Base-by-base conservation (phyloP, 2,888 invertebrate genomes). In the Lithodes maja region DNA sequence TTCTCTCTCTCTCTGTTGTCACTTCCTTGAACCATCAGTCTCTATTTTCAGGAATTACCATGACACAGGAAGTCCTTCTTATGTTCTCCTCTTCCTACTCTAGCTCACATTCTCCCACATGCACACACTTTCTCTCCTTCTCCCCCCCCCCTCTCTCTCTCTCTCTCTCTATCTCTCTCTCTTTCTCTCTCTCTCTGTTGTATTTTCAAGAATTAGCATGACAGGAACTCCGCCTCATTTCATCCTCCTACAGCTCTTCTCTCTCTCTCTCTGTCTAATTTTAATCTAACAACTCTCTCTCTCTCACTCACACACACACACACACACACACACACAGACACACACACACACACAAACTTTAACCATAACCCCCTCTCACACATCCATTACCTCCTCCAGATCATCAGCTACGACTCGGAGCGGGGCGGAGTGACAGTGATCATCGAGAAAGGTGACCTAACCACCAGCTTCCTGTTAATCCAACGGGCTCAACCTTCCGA, bases 371-470 rank as follows among this genome's bases (percentile, higher is more conserved):
- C 82, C 1, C 52, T 82, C n/a, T 52, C 12, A 3, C 50, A n/a
- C 3, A n/a, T 49, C 69, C 69, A 1, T 69, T 50, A 69, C 83
- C 17, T 50, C 52, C 94, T 94, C 77, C 95, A 98, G 97, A 98
- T 98, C 94, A 98, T 98, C 94, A 98, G 97, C 95, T 98, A 98
- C 94, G 98, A 98, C 94, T 97, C 98, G 90, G 96, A 96, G 85
- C 95, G 98, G 92, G 98, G 98, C 82, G 98, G 98, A 81, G 97
- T 98, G 83, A 97, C 97, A 91, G 97, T 98, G 89, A 96, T 98
- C 92, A 98, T 91, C 9, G 97, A 97, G 94, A 97, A 97, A 93
- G 97, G 98, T 86, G 97, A 97, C 94, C 97, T 96, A 86, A 98
- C 98, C 92, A 97, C 97, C 92, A 98, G 98, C 92, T 97, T 97